Evolutionary conservation across 2,797 vertebrate species (phyloP), one percentile per base, ranked within the genome.

Genomic region (Melanotaenia pygmaea): DNA sequence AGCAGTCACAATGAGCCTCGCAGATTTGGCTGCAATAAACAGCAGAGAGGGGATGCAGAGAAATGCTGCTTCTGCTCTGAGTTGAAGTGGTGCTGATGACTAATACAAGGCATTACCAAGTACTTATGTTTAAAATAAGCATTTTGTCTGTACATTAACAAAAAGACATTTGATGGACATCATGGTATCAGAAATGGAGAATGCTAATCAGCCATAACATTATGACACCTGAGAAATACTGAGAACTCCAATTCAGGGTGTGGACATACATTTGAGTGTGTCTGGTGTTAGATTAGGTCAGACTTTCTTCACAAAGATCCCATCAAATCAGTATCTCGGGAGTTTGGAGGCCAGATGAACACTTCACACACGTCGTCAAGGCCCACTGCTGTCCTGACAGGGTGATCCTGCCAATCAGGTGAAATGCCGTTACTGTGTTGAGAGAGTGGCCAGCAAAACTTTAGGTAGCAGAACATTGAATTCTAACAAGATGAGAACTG

Each of bases 1-100:
- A 85, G 74, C 89, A 82, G 76, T 86, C 82, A 89, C 79, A 84
- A 75, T 76, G 70, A 82, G 77, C 72, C 64, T 63, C 13, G 61
- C 70, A 76, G 61, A 70, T 66, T 74, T 71, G 64, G 71, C 61
- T 62, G 53, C 13, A 28, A 59, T 16, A 45, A 61, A 54, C 66
- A 65, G 57, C 20, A 80, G 38, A 70, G 51, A 43, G 43, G 24
- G 10, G 50, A 53, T n/a, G 64, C 51, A 67, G 24, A 51, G 76
- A 72, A 51, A 78, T 4, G 64, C 62, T 20, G 64, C 69, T 43
- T 37, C 3, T 68, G 64, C 67, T 34, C 20, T 14, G 8, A 35
- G 34, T 14, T 22, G 30, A 16, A 68, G 43, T 6, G 8, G 16
- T 11, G 37, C 1, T 16, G 30, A 74, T 54, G 5, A 34, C 26